Base-by-base conservation (phyloP, 2,113 vertebrate species). In the Rhinolophus sinicus region DNA sequence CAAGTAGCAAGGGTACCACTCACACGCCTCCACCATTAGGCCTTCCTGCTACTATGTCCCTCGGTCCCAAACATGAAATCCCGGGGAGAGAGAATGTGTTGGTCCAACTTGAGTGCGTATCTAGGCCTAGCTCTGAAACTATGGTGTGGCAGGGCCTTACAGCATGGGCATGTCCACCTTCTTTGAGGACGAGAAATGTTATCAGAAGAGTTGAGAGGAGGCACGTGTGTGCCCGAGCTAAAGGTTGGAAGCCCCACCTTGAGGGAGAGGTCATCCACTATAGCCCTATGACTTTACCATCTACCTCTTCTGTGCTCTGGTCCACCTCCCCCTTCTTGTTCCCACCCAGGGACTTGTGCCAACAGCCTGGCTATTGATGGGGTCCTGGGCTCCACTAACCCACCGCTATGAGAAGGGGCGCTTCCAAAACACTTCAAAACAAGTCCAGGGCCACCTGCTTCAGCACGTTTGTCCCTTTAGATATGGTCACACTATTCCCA, bases 21-120 rank as follows among this genome's bases (percentile, higher is more conserved):
- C 54, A 28, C 21, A 0, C 11, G 47, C 54, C 30, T 73, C 58
- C 30, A 14, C 40, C 30, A 15, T 8, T 0, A 0, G 13, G 6
- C 4, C 50, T 38, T 47, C 78, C 90, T 84, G 16, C 30, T 35
- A 52, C 62, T 78, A 40, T n/a, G 21, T 35, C 28, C 30, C 33
- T 83, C 11, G 0, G 58, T 38, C 86, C 77, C 13, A 80, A 40
- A 60, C 26, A 54, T 26, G 54, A 88, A 35, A 35, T 76, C 52
- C 60, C 33, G 5, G 30, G 65, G 62, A 54, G 2, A 65, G 54
- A 78, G 40, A n/a, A 72, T 14, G 8, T 88, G n/a, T 26, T 9
- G 30, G 56, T 54, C 47, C 33, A n/a, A 33, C 28, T 0, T 54
- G 83, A 47, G 18, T 44, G 18, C 6, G 30, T 15, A 33, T 47